Evolutionary conservation across 2,888 invertebrate species (phyloP), one percentile per base, ranked within the genome.

Genomic region (Cheilosia vulpina): DNA sequence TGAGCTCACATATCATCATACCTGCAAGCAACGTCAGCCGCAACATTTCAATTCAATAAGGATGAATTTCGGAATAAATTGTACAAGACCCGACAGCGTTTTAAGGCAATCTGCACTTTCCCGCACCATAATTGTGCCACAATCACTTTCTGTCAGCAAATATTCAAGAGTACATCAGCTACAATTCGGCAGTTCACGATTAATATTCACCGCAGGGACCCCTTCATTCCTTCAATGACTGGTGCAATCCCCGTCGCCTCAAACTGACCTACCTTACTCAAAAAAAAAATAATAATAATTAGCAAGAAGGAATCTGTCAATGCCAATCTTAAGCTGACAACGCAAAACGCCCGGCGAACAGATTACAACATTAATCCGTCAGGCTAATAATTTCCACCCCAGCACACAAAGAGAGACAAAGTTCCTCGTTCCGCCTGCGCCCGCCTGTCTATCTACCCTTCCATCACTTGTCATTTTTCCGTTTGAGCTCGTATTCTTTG

Each of bases 301-400:
- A 84, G 79, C 58, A 41, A 58, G 53, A 63, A 21, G 73, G 52
- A 71, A 84, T 79, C 75, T 71, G 79, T 84, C 79, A 75, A 55
- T 79, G 84, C 58, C 75, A 84, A 79, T 79, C 65, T 69, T 69
- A 65, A 75, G 79, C 69, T 69, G 73, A 84, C 84, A 84, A 69
- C 79, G 45, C 52, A 75, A 75, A 84, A 75, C 58, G 75, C 69
- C 69, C 62, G 58, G 19, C 58, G 69, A 71, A 60, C 75, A 79
- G 84, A 84, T 84, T 84, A 84, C 84, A 75, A 65, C 69, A 69
- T 79, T 60, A 79, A 84, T 84, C 84, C 69, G 47, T 63, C 63
- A 47, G 65, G 65, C 65, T 75, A 79, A 69, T 69, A 84, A 69
- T 79, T 79, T 69, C 47, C 38, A 24, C 63, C 17, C 55, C 69